These are phyloP conservation scores for Pristionchus fissidentatus DNA, from an alignment of 2,888 invertebrate species.

Conservation along the genomic window DNA sequence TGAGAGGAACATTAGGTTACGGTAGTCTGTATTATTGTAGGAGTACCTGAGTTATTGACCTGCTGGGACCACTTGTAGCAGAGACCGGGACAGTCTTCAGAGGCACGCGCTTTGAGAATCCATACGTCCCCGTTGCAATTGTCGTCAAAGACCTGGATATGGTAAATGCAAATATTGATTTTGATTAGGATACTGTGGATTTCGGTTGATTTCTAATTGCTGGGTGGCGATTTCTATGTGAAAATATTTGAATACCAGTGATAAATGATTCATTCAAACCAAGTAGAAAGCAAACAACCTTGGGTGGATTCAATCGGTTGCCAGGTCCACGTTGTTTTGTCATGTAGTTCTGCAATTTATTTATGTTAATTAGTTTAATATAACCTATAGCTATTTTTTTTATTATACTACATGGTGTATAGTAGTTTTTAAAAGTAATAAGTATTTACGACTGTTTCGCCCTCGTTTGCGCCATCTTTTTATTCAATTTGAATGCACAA, in stretches of 20 bases:
- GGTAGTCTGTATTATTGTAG: background rate
- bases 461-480: too few species aligned
- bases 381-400: too few species aligned
- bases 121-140: slow-evolving; percentile 70
- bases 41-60: slow-evolving; percentile 69
- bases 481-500: too few species aligned
- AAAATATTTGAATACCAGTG: too few species aligned
- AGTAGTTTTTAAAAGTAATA: too few species aligned
- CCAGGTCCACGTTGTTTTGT: slow-evolving; percentile 68
- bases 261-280: too few species aligned
- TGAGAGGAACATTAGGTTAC: slow-evolving; percentile 37
- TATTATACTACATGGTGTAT: too few species aligned
- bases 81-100: slow-evolving; percentile 69
- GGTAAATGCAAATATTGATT: too few species aligned
- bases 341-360: slow-evolving; percentile 67
- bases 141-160: slow-evolving; percentile 63
- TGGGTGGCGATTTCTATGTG: too few species aligned
- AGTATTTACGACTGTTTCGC: too few species aligned
- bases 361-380: background rate
- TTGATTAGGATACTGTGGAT: too few species aligned
- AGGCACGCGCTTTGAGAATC: slow-evolving; percentile 67
- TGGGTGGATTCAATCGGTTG: slow-evolving; percentile 62
- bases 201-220: too few species aligned
- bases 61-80: slow-evolving; percentile 74
- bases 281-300: slow-evolving; percentile 10